These are phyloP conservation scores for Dinothrombium tinctorium DNA, from an alignment of 1,140 invertebrate species.

Conservation along the genomic window DNA sequence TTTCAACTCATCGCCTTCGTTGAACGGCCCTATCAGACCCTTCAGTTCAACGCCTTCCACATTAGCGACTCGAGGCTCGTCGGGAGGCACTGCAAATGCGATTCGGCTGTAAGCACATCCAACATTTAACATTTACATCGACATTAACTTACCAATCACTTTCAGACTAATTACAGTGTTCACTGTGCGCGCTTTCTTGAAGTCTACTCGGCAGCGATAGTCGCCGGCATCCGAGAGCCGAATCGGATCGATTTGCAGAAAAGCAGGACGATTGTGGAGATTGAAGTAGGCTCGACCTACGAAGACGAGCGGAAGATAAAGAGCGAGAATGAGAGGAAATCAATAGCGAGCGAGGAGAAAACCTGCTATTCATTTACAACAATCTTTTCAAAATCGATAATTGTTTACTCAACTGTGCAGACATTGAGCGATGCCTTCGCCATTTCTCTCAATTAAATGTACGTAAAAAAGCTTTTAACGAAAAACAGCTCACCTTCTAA, in stretches of 20 bases:
- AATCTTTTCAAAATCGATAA: too few relatives aligned
- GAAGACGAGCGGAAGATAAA: not conserved
- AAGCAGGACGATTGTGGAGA: conserved; percentile 22
- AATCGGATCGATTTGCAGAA: conserved; percentile 15
- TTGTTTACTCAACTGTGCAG: too few relatives aligned
- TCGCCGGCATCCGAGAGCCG: conserved; percentile 38
- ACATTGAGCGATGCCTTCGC: too few relatives aligned
- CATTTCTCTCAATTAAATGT: too few relatives aligned
- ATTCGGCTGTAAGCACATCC: not conserved
- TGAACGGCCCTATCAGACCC: conserved; percentile 17
- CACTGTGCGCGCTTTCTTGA: conserved; percentile 57
- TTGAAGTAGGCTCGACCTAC: conserved; percentile 17
- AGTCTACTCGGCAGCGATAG: conserved; percentile 69
- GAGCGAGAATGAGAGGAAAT: not conserved
- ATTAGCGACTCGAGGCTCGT: conserved; percentile 15
- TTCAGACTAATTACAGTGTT: conserved; percentile 64
- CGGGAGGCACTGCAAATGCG: conserved; percentile 16
- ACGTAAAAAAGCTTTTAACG: too few relatives aligned
- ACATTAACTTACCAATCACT: conserved; percentile 56
- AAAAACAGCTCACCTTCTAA: conserved; percentile 17
- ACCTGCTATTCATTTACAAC: too few relatives aligned
- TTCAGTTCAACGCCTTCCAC: conserved; percentile 14
- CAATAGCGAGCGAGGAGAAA: too few relatives aligned
- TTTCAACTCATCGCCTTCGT: conserved; percentile 16
- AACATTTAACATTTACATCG: not conserved